Evolutionary conservation across 2,888 invertebrate genomes (phyloP), one percentile per base, ranked within the genome.

Genomic region (Xanthorhoe designata): DNA sequence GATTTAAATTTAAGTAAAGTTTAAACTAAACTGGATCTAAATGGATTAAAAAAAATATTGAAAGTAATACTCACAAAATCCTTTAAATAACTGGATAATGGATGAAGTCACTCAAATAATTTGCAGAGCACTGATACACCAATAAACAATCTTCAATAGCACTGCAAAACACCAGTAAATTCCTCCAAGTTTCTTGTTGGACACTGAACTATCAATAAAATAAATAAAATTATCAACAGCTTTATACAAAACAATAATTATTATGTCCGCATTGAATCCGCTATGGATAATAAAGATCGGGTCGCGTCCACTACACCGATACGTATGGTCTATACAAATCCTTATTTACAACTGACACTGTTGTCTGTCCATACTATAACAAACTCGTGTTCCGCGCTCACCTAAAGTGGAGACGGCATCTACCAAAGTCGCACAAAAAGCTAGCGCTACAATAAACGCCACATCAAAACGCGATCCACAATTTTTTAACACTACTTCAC

Each of bases 261-360:
- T 84, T 78, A 78, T 77, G 76, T 82, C 80, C 77, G 75, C 75
- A 79, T 78, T 70, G 78, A 82, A 83, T 73, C 66, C 79, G 82
- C 80, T 78, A 77, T 73, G 77, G 79, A 76, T 81, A 80, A 82
- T 83, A 82, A 83, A 86, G 80, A 80, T 83, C 76, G 69, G 75
- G 76, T 78, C 79, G 85, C 86, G 84, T 81, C 81, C 88, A 90
- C 89, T 83, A 87, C 85, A 83, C 80, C 87, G 88, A 89, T 90
- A 91, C 94, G 94, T 94, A 89, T 90, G 86, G 88, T 84, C 92
- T 90, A 92, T 90, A 92, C 94, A 91, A 91, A 92, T 90, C 88
- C 94, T 92, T 94, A 92, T 91, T 93, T 92, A 93, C 92, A 90
- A 94, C 94, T 94, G 94, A 88, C 92, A 93, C 84, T 86, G 89